Conservation (phyloP, 2,888 invertebrate species). For the Oxytorus armatus region DNA sequence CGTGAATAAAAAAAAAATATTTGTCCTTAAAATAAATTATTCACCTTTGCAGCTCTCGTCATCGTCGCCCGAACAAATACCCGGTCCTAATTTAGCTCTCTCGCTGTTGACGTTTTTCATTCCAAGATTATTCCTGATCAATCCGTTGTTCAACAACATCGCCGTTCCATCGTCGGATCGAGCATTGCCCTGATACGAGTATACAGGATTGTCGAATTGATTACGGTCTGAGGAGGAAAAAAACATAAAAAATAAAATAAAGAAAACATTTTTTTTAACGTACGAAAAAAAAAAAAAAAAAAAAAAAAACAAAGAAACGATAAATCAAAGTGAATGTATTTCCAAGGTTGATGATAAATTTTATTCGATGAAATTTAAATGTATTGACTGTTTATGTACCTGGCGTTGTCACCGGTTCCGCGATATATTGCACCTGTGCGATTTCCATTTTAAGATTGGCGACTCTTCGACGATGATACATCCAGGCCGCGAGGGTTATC, state of each 20-base stretch:
- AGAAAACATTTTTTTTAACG: not conserved
- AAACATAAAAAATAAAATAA: slow-evolving; percentile 39
- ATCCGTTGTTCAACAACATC: slow-evolving; percentile 84
- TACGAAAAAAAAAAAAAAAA: too few species aligned
- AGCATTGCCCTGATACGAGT: slow-evolving; percentile 88
- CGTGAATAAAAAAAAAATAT: not conserved
- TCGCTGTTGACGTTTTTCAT: slow-evolving; percentile 79
- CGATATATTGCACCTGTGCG: slow-evolving; percentile 94
- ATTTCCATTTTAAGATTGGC: slow-evolving; percentile 94
- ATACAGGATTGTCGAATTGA: slow-evolving; percentile 97
- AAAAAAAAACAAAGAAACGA: too few species aligned
- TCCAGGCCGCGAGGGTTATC: slow-evolving; percentile 87
- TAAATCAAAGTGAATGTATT: not conserved
- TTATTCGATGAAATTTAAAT: not conserved
- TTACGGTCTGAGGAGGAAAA: slow-evolving; percentile 88
- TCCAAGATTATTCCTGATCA: slow-evolving; percentile 81
- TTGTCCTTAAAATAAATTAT: not conserved
- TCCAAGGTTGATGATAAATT: not conserved
- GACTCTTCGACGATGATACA: slow-evolving; percentile 93
- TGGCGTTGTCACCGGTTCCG: slow-evolving; percentile 89
- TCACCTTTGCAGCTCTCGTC: slow-evolving; percentile 85
- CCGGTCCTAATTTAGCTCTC: slow-evolving; percentile 81
- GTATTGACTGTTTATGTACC: slow-evolving; percentile 82
- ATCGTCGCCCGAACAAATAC: slow-evolving; percentile 84
- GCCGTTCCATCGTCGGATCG: slow-evolving; percentile 83